Evolutionary conservation across 1,140 invertebrate genomes (phyloP), one percentile per base, ranked within the genome.

Genomic region (Goniozus legneri): DNA sequence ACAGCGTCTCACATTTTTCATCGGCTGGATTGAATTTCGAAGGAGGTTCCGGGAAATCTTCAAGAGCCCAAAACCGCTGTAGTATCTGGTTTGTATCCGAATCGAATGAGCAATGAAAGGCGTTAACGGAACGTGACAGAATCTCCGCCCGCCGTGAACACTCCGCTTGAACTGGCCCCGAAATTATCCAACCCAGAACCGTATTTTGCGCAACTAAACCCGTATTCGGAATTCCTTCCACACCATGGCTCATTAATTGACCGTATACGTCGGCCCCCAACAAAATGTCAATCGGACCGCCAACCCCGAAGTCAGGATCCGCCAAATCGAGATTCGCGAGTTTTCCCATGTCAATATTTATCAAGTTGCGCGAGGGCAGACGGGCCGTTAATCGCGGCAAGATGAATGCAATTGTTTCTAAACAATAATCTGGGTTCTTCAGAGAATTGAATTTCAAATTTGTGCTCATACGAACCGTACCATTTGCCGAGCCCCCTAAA

Each of bases 191-290:
- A 3, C 65, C 62, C 14, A 67, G 16, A 13, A 34, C 42, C 0
- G 63, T 69, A 7, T 64, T 44, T 50, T 67, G 62, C 21, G 58
- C 65, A 1, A 59, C 57, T 3, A 61, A 53, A 2, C 8, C 2
- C 1, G 43, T 30, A 12, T 14, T 6, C 2, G 18, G 18, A 3
- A 38, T 22, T 19, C 21, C 43, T 3, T 19, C 14, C 1, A 52
- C 8, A 0, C 49, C 56, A 6, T 27, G 8, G 27, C 32, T 21
- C 10, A 54, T 14, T 8, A 58, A 30, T 6, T 21, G 18, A 6
- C 43, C 20, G 20, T 50, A 51, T 3, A 51, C 20, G 8, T 50
- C 51, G 8, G 45, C 47, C 3, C 48, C 55, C 4, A 58, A 18
- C 1, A 58, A 45, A 0, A 58, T 8, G 22, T 54, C 52, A 2